Percentiles rank a stretch among this genome's conserved stretches.
Conservation (phyloP, 2,888 invertebrate genomes). For the Philonicus albiceps region DNA sequence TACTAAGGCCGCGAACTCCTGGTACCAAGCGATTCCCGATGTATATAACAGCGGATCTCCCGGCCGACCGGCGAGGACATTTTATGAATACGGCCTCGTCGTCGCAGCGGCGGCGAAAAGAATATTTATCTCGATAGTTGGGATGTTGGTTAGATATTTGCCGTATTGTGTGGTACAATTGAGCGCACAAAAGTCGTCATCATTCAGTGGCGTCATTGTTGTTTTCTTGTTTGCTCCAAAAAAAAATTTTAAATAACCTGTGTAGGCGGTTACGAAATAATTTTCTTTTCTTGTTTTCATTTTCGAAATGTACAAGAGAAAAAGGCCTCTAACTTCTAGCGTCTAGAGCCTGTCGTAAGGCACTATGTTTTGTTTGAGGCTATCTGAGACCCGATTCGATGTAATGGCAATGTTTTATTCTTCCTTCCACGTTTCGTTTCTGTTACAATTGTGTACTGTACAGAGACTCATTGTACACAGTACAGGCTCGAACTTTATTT, state of each 20-base stretch:
- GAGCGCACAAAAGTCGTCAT: not conserved
- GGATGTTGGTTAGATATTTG: not conserved
- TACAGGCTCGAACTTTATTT: slow-evolving; percentile 22
- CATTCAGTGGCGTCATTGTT: not conserved
- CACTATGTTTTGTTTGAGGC: not conserved
- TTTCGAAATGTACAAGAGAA: not conserved
- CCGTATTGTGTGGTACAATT: not conserved
- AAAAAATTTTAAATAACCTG: too few species aligned
- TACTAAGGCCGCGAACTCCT: slow-evolving; percentile 23
- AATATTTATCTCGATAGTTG: slow-evolving; percentile 2
- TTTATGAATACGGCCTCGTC: not conserved
- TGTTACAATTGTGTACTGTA: not conserved
- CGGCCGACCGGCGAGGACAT: not conserved
- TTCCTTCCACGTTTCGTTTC: not conserved
- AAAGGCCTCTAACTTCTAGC: not conserved
- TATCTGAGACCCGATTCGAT: not conserved
- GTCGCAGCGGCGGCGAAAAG: not conserved
- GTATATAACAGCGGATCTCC: not conserved
- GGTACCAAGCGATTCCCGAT: not conserved
- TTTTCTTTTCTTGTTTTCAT: slow-evolving; percentile 31
- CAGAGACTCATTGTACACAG: not conserved
- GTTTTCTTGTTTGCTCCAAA: slow-evolving; percentile 8
- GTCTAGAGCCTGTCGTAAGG: not conserved
- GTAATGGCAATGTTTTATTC: slow-evolving; percentile 5
- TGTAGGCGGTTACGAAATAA: slow-evolving; percentile 40